Evolutionary conservation across 2,797 vertebrate genomes (phyloP).

Genomic region (Rousettus madagascariensis): DNA sequence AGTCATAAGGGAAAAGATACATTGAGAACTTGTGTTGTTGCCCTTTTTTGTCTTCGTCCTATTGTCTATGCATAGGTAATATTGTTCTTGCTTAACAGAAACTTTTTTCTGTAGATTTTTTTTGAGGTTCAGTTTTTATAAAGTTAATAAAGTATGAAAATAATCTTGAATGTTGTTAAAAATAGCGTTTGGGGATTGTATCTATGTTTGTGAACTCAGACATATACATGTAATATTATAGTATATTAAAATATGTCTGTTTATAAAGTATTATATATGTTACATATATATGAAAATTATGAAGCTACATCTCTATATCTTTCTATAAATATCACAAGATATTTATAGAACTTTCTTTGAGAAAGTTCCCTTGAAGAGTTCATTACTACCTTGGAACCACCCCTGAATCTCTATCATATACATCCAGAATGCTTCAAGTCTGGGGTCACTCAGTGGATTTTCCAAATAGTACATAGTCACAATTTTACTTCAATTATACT

Average conservation of each 20-base stretch:
- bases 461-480: not conserved
- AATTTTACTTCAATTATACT: not conserved
- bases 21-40: not conserved
- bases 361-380: not conserved
- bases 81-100: not conserved
- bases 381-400: not conserved
- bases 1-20: not conserved
- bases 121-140: not conserved
- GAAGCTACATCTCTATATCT: not conserved
- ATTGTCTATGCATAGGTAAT: not conserved
- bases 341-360: not conserved
- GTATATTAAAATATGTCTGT: not conserved
- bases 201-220: not conserved
- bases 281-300: not conserved
- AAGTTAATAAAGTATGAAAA: conserved; percentile 7
- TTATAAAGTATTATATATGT: not conserved
- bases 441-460: not conserved
- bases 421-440: not conserved
- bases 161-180: not conserved
- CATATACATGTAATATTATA: not conserved
- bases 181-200: not conserved
- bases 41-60: not conserved
- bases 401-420: not conserved
- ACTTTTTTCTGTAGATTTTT: not conserved
- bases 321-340: not conserved